A percentile compares a stretch with the other conserved stretches of the same genome.
These are phyloP conservation scores for Sebastiscus tertius DNA, from an alignment of 2,797 vertebrate species.

Conservation along the genomic window DNA sequence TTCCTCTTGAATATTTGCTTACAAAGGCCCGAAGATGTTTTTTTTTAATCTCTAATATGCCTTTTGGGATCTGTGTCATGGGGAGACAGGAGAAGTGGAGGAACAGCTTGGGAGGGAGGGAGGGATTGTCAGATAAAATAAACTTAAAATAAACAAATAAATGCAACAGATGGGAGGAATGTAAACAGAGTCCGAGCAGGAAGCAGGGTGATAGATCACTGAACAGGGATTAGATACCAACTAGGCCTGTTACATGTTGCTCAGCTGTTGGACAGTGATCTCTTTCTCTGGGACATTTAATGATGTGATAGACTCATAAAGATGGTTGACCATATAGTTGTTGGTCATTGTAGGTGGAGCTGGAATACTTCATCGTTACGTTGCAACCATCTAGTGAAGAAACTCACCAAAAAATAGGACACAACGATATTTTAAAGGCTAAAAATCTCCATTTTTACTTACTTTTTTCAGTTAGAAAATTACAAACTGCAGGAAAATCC, in stretches of 20 bases:
- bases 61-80: conserved; percentile 29
- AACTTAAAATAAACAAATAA: conserved; percentile 72
- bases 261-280: background rate
- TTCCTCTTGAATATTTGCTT: background rate
- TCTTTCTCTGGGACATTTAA: background rate
- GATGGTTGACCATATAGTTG: background rate
- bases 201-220: conserved; percentile 49
- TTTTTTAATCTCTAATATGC: conserved; percentile 8
- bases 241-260: background rate
- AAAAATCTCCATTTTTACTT: background rate
- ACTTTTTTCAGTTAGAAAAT: too few species aligned
- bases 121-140: conserved; percentile 59
- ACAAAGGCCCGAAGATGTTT: background rate
- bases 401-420: background rate
- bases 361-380: background rate
- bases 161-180: conserved; percentile 68
- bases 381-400: background rate
- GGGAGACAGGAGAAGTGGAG: conserved; percentile 18
- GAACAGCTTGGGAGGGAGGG: background rate
- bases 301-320: background rate
- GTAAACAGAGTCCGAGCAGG: conserved; percentile 62
- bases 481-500: background rate
- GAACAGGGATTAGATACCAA: conserved; percentile 20
- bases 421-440: background rate
- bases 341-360: background rate